These are phyloP conservation scores for Heliocidaris tuberculata DNA, from an alignment of 35 echinoderm and acorn worm species.

Conservation along the genomic window DNA sequence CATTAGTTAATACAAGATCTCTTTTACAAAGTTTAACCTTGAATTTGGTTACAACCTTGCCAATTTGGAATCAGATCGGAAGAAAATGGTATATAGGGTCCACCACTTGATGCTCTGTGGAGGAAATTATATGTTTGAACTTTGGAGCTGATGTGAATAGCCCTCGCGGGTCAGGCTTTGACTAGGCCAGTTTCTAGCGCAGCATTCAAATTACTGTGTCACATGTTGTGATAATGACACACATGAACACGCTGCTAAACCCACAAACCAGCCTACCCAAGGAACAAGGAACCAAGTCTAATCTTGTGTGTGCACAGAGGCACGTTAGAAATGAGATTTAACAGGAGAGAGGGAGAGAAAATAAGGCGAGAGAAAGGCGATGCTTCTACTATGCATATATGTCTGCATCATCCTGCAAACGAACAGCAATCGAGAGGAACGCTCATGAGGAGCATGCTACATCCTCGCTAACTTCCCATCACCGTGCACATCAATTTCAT, in stretches of 20 bases:
- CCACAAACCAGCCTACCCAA: not conserved
- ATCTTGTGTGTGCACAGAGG: not conserved
- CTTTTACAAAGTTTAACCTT: too few relatives aligned
- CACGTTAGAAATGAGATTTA: not conserved
- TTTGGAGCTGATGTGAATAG: not conserved
- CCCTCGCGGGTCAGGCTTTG: not conserved
- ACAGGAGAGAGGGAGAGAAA: not conserved
- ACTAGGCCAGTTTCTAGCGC: not conserved
- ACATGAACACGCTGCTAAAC: not conserved
- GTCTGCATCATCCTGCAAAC: not conserved
- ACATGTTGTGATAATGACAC: slow-evolving; percentile 40
- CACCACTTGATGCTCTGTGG: too few relatives aligned
- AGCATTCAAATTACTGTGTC: slow-evolving; percentile 1
- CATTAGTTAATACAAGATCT: too few relatives aligned
- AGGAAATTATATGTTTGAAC: not conserved
- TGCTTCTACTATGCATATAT: not conserved
- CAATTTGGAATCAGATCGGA: too few relatives aligned
- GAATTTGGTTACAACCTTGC: too few relatives aligned
- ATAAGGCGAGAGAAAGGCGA: not conserved
- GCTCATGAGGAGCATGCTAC: not conserved
- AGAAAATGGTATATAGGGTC: too few relatives aligned
- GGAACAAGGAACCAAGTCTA: not conserved
- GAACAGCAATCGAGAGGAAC: not conserved
- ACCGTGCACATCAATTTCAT: slow-evolving; percentile 27
- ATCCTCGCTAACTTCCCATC: not conserved